These are phyloP conservation scores for Hoplias malabaricus DNA, from an alignment of 2,113 vertebrate genomes.

Conservation along the genomic window DNA sequence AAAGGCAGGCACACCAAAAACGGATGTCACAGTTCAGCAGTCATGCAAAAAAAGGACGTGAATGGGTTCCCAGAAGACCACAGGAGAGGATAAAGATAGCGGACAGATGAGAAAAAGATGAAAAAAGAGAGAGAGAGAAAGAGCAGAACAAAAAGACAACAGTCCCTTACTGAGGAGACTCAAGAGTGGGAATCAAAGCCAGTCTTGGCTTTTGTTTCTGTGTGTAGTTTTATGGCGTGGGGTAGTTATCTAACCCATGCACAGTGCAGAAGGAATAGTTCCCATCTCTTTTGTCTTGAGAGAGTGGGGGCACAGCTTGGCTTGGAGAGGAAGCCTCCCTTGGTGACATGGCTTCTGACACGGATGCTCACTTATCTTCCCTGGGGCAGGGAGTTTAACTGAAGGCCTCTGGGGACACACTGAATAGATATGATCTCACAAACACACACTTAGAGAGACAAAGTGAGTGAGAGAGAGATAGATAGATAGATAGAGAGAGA, in stretches of 20 bases:
- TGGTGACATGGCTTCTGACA: conserved; percentile 69
- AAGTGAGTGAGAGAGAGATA: no score
- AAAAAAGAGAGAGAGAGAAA: no score
- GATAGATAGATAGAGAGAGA: no score
- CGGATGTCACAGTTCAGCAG: conserved; percentile 31
- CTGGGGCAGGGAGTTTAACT: conserved; percentile 46
- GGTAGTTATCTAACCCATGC: conserved; percentile 32
- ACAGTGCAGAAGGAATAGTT: conserved; percentile 4
- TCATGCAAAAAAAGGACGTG: conserved; percentile 12
- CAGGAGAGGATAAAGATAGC: conserved; percentile 30
- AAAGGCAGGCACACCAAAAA: background rate
- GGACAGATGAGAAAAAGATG: conserved; percentile 8
- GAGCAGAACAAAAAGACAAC: background rate
- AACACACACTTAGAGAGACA: no score
- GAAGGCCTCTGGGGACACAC: conserved; percentile 49
- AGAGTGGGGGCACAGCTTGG: conserved; percentile 38
- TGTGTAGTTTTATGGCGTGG: conserved; percentile 5
- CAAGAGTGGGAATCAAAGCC: conserved; percentile 12
- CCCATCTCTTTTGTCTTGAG: conserved; percentile 23
- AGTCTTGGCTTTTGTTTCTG: conserved; percentile 39
- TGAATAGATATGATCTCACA: conserved; percentile 42
- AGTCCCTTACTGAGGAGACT: background rate
- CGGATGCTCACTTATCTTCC: conserved; percentile 59
- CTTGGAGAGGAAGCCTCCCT: conserved; percentile 42
- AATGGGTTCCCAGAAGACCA: conserved; percentile 7